Conservation (phyloP, 1,140 invertebrate species). For the Cyclargus thomasi region DNA sequence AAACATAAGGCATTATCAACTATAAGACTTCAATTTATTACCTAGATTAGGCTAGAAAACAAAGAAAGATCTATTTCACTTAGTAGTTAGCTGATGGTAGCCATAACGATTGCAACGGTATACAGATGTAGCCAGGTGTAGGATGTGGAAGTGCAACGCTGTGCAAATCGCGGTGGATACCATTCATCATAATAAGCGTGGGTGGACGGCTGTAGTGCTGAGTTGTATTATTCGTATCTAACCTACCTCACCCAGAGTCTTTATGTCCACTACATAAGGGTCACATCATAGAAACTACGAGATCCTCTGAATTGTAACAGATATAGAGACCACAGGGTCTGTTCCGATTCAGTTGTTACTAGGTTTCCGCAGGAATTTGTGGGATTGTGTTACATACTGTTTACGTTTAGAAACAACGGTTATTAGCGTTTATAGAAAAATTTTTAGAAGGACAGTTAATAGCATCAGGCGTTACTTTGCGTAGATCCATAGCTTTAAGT, state of each 20-base stretch:
- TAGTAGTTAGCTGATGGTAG: background rate
- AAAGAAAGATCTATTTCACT: too few relatives aligned
- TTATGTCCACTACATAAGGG: too few relatives aligned
- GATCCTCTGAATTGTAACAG: background rate
- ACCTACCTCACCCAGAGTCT: too few relatives aligned
- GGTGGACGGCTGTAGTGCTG: background rate
- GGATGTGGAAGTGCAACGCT: background rate
- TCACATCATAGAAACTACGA: too few relatives aligned
- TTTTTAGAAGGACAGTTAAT: too few relatives aligned
- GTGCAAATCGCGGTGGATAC: conserved; percentile 5
- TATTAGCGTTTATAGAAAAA: too few relatives aligned
- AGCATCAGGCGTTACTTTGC: too few relatives aligned
- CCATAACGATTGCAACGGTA: background rate
- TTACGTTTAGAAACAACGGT: background rate
- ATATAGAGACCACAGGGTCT: background rate
- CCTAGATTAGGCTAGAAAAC: too few relatives aligned
- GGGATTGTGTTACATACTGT: background rate
- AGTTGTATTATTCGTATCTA: background rate
- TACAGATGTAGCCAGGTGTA: background rate
- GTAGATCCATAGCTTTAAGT: too few relatives aligned
- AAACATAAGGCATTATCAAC: too few relatives aligned
- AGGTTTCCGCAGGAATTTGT: background rate
- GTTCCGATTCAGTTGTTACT: background rate
- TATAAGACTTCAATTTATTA: too few relatives aligned
- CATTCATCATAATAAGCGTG: conserved; percentile 11